These are phyloP conservation scores for Dynastes hyllus DNA, from an alignment of 2,888 invertebrate genomes.

Conservation along the genomic window DNA sequence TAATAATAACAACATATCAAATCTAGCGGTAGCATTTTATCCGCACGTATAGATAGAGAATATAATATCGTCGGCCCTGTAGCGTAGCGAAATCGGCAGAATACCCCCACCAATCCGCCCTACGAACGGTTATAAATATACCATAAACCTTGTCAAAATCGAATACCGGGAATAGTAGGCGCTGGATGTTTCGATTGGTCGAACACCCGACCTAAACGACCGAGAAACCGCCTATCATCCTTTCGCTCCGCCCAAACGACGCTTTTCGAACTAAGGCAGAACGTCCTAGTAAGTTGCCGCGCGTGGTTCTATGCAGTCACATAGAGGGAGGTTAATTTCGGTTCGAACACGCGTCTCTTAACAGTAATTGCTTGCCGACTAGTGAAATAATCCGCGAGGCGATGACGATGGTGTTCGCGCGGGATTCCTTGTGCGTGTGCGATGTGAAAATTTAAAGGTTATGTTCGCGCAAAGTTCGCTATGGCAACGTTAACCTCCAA, in stretches of 20 bases:
- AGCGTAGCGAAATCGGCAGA: conserved; percentile 51
- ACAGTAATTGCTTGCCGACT: not conserved
- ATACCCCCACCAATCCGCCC: conserved; percentile 14
- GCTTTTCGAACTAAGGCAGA: conserved; percentile 65
- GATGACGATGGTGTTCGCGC: not conserved
- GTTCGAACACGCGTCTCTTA: conserved; percentile 38
- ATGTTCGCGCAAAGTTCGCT: conserved; percentile 2
- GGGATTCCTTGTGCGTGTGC: not conserved
- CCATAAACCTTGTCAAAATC: conserved; percentile 67
- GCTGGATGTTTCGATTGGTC: conserved; percentile 63
- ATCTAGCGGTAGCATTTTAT: too few species aligned
- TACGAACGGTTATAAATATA: conserved; percentile 60
- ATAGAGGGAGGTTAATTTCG: conserved; percentile 53
- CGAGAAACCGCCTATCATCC: conserved; percentile 59
- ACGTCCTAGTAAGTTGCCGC: conserved; percentile 66
- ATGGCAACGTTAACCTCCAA: conserved; percentile 59
- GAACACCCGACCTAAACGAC: conserved; percentile 54
- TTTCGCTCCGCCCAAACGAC: conserved; percentile 65
- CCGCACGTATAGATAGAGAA: too few species aligned
- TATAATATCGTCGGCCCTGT: not conserved
- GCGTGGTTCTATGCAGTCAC: conserved; percentile 62
- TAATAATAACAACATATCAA: conserved; percentile 57
- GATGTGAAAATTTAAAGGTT: conserved; percentile 30
- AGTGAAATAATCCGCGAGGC: not conserved
- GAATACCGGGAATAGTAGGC: conserved; percentile 57